These are phyloP conservation scores for Notarius quadriscutis DNA, from an alignment of 2,113 vertebrate genomes.

Conservation along the genomic window DNA sequence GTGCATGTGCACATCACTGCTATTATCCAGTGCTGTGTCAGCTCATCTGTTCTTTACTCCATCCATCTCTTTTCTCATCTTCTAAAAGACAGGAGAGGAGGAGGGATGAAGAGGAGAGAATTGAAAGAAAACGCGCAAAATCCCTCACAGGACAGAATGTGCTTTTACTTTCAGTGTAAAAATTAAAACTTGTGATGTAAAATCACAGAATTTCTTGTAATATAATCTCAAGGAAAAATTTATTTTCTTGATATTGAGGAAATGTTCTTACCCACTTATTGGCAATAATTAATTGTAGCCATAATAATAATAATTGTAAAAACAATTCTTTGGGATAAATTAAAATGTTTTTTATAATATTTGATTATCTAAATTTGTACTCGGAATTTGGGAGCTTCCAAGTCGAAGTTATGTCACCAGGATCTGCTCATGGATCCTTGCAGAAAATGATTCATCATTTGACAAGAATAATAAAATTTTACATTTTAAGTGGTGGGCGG, in stretches of 20 bases:
- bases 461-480: not conserved
- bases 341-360: not conserved
- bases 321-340: not conserved
- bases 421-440: not conserved
- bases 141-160: not conserved
- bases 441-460: not conserved
- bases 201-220: too few relatives aligned
- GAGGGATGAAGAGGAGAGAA: conserved; percentile 8
- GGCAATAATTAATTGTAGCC: not conserved
- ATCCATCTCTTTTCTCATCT: conserved; percentile 89
- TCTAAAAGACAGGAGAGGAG: conserved; percentile 19
- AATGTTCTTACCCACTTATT: not conserved
- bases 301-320: not conserved
- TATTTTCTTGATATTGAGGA: not conserved
- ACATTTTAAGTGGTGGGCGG: not conserved
- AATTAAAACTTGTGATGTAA: not conserved
- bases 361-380: not conserved
- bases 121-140: not conserved
- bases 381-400: not conserved
- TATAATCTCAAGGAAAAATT: too few relatives aligned
- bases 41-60: conserved; percentile 95
- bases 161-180: not conserved
- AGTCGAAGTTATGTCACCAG: not conserved
- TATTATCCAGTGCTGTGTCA: conserved; percentile 96
- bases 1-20: conserved; percentile 96